Evolutionary conservation across 2,113 vertebrate species (phyloP), one percentile per base, ranked within the genome.

Genomic region (Pollachius pollachius): DNA sequence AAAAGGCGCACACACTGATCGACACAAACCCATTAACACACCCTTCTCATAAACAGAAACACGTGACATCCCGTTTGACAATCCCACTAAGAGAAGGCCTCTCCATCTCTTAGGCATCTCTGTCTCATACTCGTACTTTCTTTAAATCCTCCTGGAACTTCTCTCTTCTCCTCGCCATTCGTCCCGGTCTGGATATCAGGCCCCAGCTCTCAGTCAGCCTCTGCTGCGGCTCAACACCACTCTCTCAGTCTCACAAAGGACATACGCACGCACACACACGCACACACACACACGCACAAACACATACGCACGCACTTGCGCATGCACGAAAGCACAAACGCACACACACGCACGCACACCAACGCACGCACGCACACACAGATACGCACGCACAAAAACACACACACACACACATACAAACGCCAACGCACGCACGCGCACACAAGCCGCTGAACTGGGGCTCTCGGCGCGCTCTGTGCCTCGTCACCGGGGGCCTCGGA

Each of bases 401-500:
- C 57, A 9, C 57, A 59, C 57, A 18, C 52, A 16, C 52, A 54
- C 52, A 13, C 11, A 3, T 15, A 16, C 4, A 3, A 4, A 56
- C 54, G 3, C 17, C 52, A 54, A 54, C 34, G 34, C 7, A n/a
- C 59, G 59, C 84, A 80, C 80, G 79, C 86, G 79, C 59, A 62
- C 16, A 76, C 34, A 62, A 56, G 27, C 34, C 37, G 5, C 3
- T 41, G 37, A 41, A 41, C 37, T 41, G 3, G 37, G 37, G 37
- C 37, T 41, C 37, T 66, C 73, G 62, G 74, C 71, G 75, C 77
- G 80, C 65, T 62, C 66, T 11, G 56, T 78, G 54, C 71, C 70
- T 69, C 59, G 12, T 84, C 86, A 78, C 66, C 69, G 15, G 64
- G 79, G 81, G 70, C 74, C 66, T 77, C 70, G 69, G 75, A 79